Evolutionary conservation across 1,140 invertebrate genomes (phyloP), one percentile per base, ranked within the genome.

Genomic region (Hycleus cichorii): DNA sequence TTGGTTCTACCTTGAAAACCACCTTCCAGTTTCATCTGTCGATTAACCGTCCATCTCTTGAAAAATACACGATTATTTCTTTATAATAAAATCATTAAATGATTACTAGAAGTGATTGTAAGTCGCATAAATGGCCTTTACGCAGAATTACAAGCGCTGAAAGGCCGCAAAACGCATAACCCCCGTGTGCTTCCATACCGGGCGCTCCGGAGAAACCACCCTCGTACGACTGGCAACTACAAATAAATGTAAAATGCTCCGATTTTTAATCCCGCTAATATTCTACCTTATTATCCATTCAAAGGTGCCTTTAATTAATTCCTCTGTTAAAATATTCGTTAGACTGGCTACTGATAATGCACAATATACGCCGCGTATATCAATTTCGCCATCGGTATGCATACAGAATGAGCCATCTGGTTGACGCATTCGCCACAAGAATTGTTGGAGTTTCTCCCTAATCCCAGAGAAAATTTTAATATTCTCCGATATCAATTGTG

Each of bases 151-250:
- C 82, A 10, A 99, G 78, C 3, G 90, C 82, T 46, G 96, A 93
- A 40, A 98, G 78, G 7, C 89, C 95, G 83, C 97, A 99, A 77
- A 95, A 98, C 5, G 95, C 88, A 76, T 98, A 98, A 18, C 97
- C 97, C 4, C 97, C 97, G 79, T 99, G 97, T 18, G 97, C 97
- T 77, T 99, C 97, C 81, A 94, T 86, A 9, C 91, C 93, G 12
- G 95, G 96, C 69, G 81, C 86, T 0, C 94, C 95, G 49, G 88
- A 89, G 81, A 99, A 98, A 0, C 97, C 97, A 48, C 97, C 97
- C 80, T 99, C 97, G 78, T 97, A 99, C 0, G 95, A 97, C 74
- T 98, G 95, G 79, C 95, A 98, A 59, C 86, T 86, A 58, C 56
- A 63, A 64, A 63, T 57, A 8, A 44, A 11, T 8, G 11, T 27